A percentile compares a stretch with the other conserved stretches of the same genome.
Evolutionary conservation across 2,113 vertebrate species (phyloP).

Genomic region (Sorex fumeus): DNA sequence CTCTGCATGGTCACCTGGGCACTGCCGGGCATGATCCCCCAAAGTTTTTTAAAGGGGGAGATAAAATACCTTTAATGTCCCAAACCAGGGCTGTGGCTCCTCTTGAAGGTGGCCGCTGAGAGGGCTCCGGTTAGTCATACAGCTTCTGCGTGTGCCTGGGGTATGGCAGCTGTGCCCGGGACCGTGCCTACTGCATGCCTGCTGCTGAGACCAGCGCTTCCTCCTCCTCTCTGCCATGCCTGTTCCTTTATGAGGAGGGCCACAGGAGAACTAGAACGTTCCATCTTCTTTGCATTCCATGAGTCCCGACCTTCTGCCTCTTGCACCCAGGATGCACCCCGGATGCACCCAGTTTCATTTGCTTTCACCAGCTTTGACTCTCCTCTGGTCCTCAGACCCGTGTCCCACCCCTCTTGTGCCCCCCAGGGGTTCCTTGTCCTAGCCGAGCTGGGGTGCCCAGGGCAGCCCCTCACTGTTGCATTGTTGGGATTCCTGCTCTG

Average conservation of each 20-base stretch:
- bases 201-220: not conserved
- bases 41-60: not conserved
- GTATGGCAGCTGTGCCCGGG: not conserved
- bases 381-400: not conserved
- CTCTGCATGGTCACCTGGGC: too few relatives aligned
- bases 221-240: not conserved
- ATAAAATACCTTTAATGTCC: not conserved
- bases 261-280: not conserved
- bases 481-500: not conserved
- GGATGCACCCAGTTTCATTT: not conserved
- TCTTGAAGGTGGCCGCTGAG: not conserved
- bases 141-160: too few relatives aligned
- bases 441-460: not conserved
- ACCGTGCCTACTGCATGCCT: not conserved
- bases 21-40: too few relatives aligned
- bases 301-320: not conserved
- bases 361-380: not conserved
- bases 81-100: not conserved
- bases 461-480: not conserved
- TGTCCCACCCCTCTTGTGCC: fast-evolving
- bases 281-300: not conserved
- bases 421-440: not conserved
- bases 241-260: not conserved
- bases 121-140: too few relatives aligned
- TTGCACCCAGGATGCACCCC: not conserved